Evolutionary conservation across 2,797 vertebrate species (phyloP).

Genomic region (Ambastaia sidthimunki): DNA sequence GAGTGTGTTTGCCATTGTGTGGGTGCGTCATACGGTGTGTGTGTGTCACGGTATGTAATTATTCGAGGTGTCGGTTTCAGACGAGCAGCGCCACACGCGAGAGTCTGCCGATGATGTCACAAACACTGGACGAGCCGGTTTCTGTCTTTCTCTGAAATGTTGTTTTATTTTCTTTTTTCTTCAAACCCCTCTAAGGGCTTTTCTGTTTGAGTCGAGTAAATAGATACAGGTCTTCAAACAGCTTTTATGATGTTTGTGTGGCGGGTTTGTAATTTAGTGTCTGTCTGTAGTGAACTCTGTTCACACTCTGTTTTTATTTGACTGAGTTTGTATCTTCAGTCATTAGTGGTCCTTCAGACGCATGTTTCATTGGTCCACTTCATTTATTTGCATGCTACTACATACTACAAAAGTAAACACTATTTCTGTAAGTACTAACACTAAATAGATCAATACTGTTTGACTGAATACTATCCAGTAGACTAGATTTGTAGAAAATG

Average conservation of each 20-base stretch:
- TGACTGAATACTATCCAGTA: too few relatives aligned
- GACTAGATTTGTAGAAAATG: too few relatives aligned
- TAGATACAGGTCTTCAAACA: not conserved
- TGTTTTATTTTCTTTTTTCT: conserved; percentile 17
- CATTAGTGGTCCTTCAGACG: not conserved
- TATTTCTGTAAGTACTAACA: too few relatives aligned
- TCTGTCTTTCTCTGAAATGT: conserved; percentile 14
- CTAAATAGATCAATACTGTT: too few relatives aligned
- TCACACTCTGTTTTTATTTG: not conserved
- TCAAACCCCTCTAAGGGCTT: not conserved
- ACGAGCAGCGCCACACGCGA: conserved; percentile 38
- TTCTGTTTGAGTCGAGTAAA: conserved; percentile 5
- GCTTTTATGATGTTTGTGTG: not conserved
- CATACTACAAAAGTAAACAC: too few relatives aligned
- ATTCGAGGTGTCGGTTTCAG: conserved; percentile 50
- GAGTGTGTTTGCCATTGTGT: not conserved
- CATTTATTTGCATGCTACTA: not conserved
- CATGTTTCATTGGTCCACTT: conserved; percentile 2
- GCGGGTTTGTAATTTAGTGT: not conserved
- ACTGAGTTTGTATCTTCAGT: conserved; percentile 19
- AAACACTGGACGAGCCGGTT: conserved; percentile 31
- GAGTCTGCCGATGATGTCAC: conserved; percentile 20
- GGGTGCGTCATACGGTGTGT: conserved; percentile 34
- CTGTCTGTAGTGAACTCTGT: not conserved
- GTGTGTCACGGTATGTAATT: conserved; percentile 53